A percentile compares a stretch with the other conserved stretches of the same genome.
Evolutionary conservation across 2,888 invertebrate genomes (phyloP).

Genomic region (Osmoderma eremita): DNA sequence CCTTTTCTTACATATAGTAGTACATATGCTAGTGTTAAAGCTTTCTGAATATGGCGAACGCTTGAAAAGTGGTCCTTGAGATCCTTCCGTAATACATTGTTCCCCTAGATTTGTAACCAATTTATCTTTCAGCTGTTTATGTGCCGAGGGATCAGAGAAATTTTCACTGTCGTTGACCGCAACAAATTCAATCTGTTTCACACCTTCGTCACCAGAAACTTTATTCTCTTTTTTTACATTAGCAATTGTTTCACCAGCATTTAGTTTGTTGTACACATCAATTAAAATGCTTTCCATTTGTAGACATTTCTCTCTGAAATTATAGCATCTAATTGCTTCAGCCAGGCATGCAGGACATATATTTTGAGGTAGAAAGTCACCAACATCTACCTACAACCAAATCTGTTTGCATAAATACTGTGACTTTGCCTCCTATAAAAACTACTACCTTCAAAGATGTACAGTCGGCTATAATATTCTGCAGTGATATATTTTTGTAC

Average conservation of each 20-base stretch:
- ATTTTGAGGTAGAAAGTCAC: conserved; percentile 30
- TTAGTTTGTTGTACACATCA: conserved; percentile 4
- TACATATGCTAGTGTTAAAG: conserved; percentile 31
- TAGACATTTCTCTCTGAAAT: conserved; percentile 25
- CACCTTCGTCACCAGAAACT: not conserved
- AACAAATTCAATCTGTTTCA: not conserved
- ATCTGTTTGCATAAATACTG: not conserved
- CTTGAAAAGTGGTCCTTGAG: conserved; percentile 14
- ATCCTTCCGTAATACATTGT: not conserved
- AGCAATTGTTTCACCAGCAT: not conserved
- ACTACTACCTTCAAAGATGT: conserved; percentile 16
- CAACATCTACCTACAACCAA: conserved; percentile 25
- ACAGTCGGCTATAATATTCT: conserved; percentile 5
- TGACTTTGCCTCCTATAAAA: not conserved
- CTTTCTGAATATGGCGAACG: conserved; percentile 20
- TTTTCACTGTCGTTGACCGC: not conserved
- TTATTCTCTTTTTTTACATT: not conserved
- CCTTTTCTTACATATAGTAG: conserved; percentile 41
- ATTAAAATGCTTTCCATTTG: conserved; percentile 17
- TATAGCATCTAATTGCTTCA: conserved; percentile 30
- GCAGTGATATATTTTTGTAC: not conserved
- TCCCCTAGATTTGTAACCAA: not conserved
- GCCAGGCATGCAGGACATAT: conserved; percentile 26
- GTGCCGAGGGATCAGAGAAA: conserved; percentile 2
- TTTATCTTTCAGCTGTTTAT: conserved; percentile 3